phyloP scores from a whole-genome alignment of 2,888 invertebrate genomes.

The Epicampocera succincta region DNA sequence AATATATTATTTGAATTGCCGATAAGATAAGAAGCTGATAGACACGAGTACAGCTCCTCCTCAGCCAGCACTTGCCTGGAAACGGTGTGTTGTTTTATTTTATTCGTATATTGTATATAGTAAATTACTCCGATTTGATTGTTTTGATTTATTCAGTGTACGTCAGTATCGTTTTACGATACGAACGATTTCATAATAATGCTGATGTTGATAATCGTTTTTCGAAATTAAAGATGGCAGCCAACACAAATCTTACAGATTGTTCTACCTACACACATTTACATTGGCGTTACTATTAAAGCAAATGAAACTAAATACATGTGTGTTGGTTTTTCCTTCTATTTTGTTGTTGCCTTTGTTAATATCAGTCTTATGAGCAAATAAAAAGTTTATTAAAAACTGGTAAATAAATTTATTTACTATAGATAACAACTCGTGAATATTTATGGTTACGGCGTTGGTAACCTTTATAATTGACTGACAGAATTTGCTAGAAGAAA shows the following conservation, averaged over 20 bases:
- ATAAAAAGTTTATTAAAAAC: slow-evolving; percentile 42
- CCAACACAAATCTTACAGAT: slow-evolving; percentile 35
- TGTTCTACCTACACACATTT: slow-evolving; percentile 23
- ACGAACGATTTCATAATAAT: slow-evolving; percentile 37
- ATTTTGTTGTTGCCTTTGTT: background rate
- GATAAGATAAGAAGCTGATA: slow-evolving; percentile 59
- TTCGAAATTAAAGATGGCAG: slow-evolving; percentile 65
- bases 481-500: background rate
- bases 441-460: slow-evolving; percentile 42
- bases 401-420: slow-evolving; percentile 44
- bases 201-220: slow-evolving; percentile 48
- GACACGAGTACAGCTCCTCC: slow-evolving; percentile 33
- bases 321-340: background rate
- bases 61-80: slow-evolving; percentile 4
- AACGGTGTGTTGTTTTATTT: background rate
- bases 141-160: slow-evolving; percentile 68
- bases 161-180: slow-evolving; percentile 39
- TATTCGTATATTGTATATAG: slow-evolving; percentile 24
- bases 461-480: slow-evolving; percentile 46
- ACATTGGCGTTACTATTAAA: slow-evolving; percentile 4
- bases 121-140: slow-evolving; percentile 65
- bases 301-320: slow-evolving; percentile 18
- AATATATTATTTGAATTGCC: slow-evolving; percentile 40
- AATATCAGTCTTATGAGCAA: slow-evolving; percentile 41
- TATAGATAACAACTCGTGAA: slow-evolving; percentile 39